Conservation (phyloP, 2,797 vertebrate genomes). For the Alosa sapidissima region DNA sequence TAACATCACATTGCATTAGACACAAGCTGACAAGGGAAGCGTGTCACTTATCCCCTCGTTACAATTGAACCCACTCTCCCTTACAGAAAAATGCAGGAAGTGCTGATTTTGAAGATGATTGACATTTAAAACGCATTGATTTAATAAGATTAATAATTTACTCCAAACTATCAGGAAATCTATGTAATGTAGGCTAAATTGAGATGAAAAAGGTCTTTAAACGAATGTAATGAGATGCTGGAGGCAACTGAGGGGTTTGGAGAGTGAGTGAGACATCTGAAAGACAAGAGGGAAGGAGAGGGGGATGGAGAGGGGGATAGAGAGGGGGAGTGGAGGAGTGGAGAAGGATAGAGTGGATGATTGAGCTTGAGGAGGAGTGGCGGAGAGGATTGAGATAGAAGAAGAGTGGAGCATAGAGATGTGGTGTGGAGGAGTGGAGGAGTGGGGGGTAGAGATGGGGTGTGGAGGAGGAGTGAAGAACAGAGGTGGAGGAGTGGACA, state of each 20-base stretch:
- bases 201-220: background rate
- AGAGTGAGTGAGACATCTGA: background rate
- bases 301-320: background rate
- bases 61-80: too few relatives aligned
- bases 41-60: too few relatives aligned
- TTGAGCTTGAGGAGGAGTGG: background rate
- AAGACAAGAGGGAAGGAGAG: background rate
- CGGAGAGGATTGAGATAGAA: background rate
- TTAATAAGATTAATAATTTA: background rate
- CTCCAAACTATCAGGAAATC: background rate
- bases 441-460: too few relatives aligned
- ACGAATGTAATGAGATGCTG: background rate
- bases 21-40: too few relatives aligned
- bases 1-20: too few relatives aligned
- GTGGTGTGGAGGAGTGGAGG: too few relatives aligned
- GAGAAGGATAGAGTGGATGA: background rate
- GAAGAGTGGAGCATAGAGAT: background rate
- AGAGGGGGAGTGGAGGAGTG: background rate
- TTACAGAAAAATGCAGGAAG: background rate
- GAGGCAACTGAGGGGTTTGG: background rate
- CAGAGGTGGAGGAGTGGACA: background rate
- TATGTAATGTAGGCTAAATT: background rate
- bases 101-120: background rate
- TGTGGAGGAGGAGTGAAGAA: background rate
- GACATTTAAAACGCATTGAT: background rate